A percentile compares a stretch with the other conserved stretches of the same genome.
Evolutionary conservation across 1,140 invertebrate species (phyloP).

Genomic region (Kradibia gibbosae): DNA sequence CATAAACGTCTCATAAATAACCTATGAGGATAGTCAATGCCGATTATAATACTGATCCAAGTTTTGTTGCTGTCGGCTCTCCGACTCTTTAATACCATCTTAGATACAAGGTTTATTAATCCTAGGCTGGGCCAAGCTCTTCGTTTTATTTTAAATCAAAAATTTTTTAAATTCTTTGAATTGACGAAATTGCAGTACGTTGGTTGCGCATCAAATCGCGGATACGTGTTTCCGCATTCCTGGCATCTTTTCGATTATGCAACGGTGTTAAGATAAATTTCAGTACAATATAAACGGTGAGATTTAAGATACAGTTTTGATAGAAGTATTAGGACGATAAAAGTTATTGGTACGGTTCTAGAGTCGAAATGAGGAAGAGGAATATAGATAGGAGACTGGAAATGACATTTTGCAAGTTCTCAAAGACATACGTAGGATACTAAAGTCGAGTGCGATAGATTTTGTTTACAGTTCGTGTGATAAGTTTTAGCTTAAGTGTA

Average conservation of each 20-base stretch:
- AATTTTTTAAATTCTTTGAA: neutral
- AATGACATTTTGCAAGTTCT: neutral
- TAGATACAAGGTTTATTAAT: slow-evolving; percentile 32
- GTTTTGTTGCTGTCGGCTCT: neutral
- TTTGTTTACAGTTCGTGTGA: neutral
- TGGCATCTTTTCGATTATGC: neutral
- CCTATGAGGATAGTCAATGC: slow-evolving; percentile 58
- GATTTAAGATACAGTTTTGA: neutral
- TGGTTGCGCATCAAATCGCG: neutral
- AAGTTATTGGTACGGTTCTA: neutral
- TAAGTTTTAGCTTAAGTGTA: no score
- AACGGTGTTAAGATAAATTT: neutral
- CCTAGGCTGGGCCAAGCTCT: neutral
- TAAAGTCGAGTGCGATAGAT: neutral
- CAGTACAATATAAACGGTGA: neutral
- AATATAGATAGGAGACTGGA: neutral
- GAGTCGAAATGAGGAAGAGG: neutral
- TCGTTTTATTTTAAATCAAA: neutral
- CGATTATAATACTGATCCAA: slow-evolving; percentile 59
- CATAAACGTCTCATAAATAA: slow-evolving; percentile 66
- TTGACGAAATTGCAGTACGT: neutral
- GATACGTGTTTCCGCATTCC: slow-evolving; percentile 2
- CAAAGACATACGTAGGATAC: neutral
- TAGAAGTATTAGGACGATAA: neutral
- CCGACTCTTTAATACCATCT: neutral